Evolutionary conservation across 2,113 vertebrate species (phyloP), one percentile per base, ranked within the genome.

Genomic region (Aspiorhynchus laticeps): DNA sequence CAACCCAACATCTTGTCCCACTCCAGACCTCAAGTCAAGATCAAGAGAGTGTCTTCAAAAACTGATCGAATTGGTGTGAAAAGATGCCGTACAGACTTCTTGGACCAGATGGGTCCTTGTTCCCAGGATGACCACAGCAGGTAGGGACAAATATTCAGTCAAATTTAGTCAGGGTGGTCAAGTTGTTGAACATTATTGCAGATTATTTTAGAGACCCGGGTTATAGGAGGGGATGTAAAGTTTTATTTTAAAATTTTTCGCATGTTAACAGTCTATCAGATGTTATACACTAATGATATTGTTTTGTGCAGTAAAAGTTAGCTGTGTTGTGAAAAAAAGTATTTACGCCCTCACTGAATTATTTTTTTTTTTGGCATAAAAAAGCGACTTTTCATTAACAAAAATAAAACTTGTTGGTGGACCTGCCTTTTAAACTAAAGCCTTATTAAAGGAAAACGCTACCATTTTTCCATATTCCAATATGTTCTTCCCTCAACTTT

Each of bases 21-120:
- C 43, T 92, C 91, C 1, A 91, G 84, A 11, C 89, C 91, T 21
- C 94, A 91, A 51, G 85, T 95, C 88, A 90, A 90, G 9, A 79
- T 94, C 11, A 96, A 95, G 92, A 93, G 94, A 65, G 92, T 92
- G 73, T 93, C 93, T 0, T 87, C 90, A 0, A 63, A 90, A 15
- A 83, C 91, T 0, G 93, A 93, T 17, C 91, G 89, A 31, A 77
- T 90, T 1, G 91, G 91, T 89, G 86, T 89, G 87, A 97, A 97
- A 90, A 95, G 92, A 65, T 93, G 92, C 28, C 95, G 95, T 86
- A 90, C 95, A 0, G 93, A 94, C 75, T 91, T 92, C 10, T 41
- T 93, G n/a, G 91, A 69, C 26, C 88, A 59, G 7, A 59, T 48
- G 6, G 77, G 85, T 0, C 59, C 90, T 28, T 81, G 59, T 73